Conservation (phyloP, 2,113 vertebrate genomes). For the Todiramphus chloris region DNA sequence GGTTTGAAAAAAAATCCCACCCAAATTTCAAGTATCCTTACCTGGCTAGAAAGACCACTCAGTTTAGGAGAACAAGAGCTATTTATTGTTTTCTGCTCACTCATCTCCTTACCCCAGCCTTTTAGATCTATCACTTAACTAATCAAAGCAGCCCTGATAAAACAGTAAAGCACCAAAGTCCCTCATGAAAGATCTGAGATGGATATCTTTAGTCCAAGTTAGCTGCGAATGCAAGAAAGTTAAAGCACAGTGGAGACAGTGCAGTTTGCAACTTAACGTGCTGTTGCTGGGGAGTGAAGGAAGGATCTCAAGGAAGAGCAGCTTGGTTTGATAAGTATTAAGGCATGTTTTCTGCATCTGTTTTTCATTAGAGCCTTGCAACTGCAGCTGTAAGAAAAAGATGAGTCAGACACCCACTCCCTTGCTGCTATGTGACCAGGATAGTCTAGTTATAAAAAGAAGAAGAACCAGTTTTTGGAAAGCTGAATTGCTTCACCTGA, state of each 20-base stretch:
- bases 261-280: not conserved
- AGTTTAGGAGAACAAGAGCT: not conserved
- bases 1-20: no score
- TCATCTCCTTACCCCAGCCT: not conserved
- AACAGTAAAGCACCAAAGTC: not conserved
- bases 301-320: not conserved
- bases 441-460: not conserved
- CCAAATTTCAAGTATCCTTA: not conserved
- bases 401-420: not conserved
- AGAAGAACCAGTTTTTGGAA: not conserved
- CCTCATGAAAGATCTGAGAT: not conserved
- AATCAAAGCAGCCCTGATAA: not conserved
- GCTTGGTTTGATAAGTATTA: not conserved
- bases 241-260: not conserved
- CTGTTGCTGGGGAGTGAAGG: not conserved
- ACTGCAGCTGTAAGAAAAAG: not conserved
- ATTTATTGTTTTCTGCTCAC: not conserved
- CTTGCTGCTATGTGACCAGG: not conserved
- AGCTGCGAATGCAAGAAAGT: not conserved
- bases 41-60: no score
- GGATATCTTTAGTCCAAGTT: not conserved
- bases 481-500: not conserved
- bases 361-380: not conserved
- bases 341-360: not conserved
- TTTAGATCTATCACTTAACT: not conserved